Conservation (phyloP, 2,888 invertebrate genomes). For the Tipula unca region DNA sequence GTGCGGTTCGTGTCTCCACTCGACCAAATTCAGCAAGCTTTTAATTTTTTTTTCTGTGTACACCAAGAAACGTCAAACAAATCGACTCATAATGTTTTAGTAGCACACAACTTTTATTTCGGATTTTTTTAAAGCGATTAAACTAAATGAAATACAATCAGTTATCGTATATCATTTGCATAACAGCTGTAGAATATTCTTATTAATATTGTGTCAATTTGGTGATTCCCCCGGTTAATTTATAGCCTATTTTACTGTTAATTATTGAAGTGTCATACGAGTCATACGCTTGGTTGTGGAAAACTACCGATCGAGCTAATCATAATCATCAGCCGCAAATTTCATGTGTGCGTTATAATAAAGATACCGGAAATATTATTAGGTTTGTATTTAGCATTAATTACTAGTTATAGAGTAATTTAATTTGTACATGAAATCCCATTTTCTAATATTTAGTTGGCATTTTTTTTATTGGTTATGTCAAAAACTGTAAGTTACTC, state of each 20-base stretch:
- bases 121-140: not conserved
- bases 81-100: not conserved
- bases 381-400: not conserved
- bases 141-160: not conserved
- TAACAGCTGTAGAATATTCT: not conserved
- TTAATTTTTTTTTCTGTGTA: not conserved
- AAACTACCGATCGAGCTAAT: not conserved
- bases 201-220: not conserved
- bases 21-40: not conserved
- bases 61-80: not conserved
- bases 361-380: not conserved
- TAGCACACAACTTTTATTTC: not conserved
- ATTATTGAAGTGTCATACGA: not conserved
- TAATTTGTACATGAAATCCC: not conserved
- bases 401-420: not conserved
- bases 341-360: not conserved
- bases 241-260: not conserved
- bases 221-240: not conserved
- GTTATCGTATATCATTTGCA: not conserved
- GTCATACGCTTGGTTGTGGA: not conserved
- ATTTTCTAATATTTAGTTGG: not conserved
- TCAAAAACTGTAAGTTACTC: not conserved
- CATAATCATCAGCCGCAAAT: not conserved
- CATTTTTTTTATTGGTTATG: not conserved
- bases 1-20: not conserved